Percentiles rank a stretch among this genome's conserved stretches.
Evolutionary conservation across 2,113 vertebrate species (phyloP).

Genomic region (Cyprinodon tularosa): DNA sequence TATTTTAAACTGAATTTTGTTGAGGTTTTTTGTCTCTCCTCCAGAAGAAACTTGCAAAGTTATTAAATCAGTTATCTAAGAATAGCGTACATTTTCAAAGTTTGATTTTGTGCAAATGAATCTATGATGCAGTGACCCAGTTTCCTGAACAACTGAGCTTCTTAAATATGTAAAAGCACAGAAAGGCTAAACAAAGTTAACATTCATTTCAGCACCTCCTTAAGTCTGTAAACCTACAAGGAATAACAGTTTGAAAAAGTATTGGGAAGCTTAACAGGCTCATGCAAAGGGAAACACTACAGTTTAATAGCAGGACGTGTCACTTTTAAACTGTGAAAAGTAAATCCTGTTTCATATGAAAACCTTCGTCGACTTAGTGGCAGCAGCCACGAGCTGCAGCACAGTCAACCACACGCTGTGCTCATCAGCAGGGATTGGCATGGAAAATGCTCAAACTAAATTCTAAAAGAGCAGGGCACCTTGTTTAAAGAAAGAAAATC

Average conservation of each 20-base stretch:
- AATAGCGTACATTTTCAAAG: background rate
- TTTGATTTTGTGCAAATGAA: background rate
- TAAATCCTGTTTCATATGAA: background rate
- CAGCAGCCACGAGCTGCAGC: too few relatives aligned
- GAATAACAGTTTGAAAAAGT: background rate
- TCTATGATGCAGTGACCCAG: background rate
- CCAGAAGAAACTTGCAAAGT: too few relatives aligned
- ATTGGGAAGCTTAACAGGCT: background rate
- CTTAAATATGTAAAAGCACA: background rate
- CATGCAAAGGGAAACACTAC: background rate
- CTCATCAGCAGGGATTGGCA: background rate
- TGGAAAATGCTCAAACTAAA: background rate
- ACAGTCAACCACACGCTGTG: background rate
- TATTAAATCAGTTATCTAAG: too few relatives aligned
- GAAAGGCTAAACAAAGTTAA: background rate
- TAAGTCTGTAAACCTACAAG: background rate
- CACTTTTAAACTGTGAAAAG: background rate
- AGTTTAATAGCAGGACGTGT: background rate
- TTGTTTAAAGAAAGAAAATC: background rate
- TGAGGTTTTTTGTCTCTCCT: background rate
- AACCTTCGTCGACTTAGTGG: background rate
- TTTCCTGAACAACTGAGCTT: background rate
- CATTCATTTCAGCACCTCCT: background rate
- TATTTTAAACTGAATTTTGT: background rate
- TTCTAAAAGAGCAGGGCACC: background rate